These are phyloP conservation scores for Picus viridis DNA, from an alignment of 2,797 vertebrate species.

Conservation along the genomic window DNA sequence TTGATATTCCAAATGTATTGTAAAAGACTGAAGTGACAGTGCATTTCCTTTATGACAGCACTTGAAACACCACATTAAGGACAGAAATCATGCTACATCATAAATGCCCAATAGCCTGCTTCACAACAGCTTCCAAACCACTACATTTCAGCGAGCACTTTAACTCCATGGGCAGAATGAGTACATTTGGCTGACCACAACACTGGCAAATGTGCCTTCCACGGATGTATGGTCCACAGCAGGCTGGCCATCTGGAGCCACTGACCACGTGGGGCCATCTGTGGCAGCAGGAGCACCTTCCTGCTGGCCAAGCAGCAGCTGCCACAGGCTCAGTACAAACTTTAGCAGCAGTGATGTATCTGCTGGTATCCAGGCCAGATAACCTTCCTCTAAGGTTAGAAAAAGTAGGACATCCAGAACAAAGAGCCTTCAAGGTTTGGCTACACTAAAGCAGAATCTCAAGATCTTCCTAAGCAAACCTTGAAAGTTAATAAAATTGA, in stretches of 20 bases:
- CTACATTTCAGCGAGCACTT: not conserved
- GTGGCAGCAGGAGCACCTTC: not conserved
- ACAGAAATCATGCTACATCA: not conserved
- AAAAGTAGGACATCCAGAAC: not conserved
- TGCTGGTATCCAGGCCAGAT: not conserved
- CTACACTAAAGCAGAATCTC: not conserved
- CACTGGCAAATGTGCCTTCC: not conserved
- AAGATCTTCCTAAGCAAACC: not conserved
- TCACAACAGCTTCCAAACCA: not conserved
- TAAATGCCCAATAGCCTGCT: rapidly evolving
- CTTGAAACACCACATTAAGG: rapidly evolving
- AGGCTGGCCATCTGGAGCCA: conserved; percentile 3
- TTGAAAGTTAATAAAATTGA: not conserved
- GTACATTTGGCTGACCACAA: not conserved
- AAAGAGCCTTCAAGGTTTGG: not conserved
- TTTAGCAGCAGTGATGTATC: not conserved
- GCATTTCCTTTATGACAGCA: not conserved
- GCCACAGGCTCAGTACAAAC: not conserved
- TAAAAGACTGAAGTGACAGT: not conserved
- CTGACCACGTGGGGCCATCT: not conserved
- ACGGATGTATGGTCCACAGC: rapidly evolving
- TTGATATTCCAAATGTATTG: not conserved
- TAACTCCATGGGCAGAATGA: not conserved
- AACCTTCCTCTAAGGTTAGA: not conserved
- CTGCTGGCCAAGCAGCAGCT: not conserved